phyloP scores from a whole-genome alignment of 2,797 vertebrate species.

The Ciconia nigra region DNA sequence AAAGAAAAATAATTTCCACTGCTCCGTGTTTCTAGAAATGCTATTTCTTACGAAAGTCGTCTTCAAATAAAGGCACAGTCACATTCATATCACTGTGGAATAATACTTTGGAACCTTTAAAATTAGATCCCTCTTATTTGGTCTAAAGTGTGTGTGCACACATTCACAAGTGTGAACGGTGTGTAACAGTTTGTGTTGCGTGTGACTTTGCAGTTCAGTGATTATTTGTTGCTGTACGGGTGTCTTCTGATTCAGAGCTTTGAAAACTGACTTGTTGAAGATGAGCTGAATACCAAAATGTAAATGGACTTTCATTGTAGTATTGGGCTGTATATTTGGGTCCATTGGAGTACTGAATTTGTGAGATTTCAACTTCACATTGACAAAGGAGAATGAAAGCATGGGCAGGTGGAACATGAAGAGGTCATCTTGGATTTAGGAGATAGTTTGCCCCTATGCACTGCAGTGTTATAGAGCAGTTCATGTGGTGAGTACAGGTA shows the following conservation, averaged over 20 bases:
- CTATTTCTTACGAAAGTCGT: neutral
- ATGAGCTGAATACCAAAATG: neutral
- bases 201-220: neutral
- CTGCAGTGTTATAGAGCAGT: neutral
- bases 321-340: neutral
- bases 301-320: neutral
- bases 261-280: neutral
- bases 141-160: neutral
- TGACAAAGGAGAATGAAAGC: neutral
- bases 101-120: neutral
- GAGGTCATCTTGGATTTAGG: neutral
- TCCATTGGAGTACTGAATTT: neutral
- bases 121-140: neutral
- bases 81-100: neutral
- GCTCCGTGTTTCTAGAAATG: neutral
- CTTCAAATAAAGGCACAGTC: neutral
- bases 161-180: too few species aligned
- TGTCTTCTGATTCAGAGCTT: neutral
- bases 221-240: neutral
- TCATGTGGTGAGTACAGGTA: fast-evolving
- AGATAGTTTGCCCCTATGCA: neutral
- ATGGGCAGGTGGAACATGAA: neutral
- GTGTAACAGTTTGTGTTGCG: neutral
- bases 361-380: neutral
- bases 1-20: neutral